phyloP scores from a whole-genome alignment of 1,140 invertebrate species.

The Chelonus insularis region DNA sequence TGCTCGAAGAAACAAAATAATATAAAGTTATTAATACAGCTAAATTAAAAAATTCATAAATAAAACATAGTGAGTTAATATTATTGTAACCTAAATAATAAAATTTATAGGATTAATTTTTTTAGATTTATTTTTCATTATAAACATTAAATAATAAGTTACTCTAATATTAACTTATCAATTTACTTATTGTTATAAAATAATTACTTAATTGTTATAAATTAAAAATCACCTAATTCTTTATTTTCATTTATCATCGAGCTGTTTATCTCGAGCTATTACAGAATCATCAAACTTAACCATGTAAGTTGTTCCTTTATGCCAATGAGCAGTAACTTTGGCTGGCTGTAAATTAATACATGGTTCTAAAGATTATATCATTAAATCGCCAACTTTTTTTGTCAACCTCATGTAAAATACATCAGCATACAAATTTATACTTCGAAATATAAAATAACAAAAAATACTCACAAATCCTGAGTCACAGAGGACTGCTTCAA shows the following conservation, averaged over 20 bases:
- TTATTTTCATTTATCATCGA: constrained; percentile 78
- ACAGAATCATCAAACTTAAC: constrained; percentile 97
- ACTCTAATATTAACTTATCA: constrained; percentile 2
- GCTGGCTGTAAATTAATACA: constrained; percentile 90
- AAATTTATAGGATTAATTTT: no score
- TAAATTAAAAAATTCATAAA: constrained; percentile 15
- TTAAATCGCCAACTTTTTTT: no score
- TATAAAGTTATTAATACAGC: constrained; percentile 39
- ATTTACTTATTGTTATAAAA: constrained; percentile 2
- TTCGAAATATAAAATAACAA: no score
- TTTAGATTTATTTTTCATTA: no score
- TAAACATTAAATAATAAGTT: no score
- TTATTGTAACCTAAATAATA: no score
- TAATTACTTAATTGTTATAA: constrained; percentile 23
- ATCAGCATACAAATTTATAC: no score
- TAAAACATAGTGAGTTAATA: constrained; percentile 19
- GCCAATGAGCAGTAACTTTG: constrained; percentile 97
- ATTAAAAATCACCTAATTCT: constrained; percentile 7
- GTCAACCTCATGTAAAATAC: constrained; percentile 19
- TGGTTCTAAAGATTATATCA: no score
- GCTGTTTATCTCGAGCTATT: constrained; percentile 87
- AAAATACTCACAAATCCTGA: no score
- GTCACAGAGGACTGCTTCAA: constrained; percentile 93
- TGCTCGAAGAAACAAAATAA: constrained; percentile 69
- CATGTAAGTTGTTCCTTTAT: constrained; percentile 99